phyloP scores from a whole-genome alignment of 2,888 invertebrate species.

The Rugalucina vietnamica region DNA sequence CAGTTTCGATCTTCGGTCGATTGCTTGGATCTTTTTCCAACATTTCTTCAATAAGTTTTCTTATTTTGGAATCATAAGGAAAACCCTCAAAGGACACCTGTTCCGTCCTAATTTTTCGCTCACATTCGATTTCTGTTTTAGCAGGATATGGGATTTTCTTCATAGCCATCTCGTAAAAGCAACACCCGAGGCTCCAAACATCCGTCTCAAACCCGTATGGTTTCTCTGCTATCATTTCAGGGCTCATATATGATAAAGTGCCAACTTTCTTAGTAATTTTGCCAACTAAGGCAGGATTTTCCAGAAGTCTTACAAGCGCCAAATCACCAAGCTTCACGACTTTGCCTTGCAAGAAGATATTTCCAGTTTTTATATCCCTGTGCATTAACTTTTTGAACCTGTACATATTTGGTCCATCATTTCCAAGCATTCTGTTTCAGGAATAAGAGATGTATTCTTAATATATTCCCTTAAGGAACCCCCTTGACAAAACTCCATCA shows the following conservation, averaged over 20 bases:
- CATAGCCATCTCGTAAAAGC: constrained; percentile 24
- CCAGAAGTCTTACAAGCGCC: background rate
- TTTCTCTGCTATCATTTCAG: too few relatives aligned
- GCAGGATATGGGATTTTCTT: constrained; percentile 11
- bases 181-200: constrained; percentile 26
- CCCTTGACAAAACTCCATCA: background rate
- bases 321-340: background rate
- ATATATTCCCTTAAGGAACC: background rate
- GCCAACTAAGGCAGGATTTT: too few relatives aligned
- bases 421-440: background rate
- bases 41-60: too few relatives aligned
- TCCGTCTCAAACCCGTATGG: constrained; percentile 26
- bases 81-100: too few relatives aligned
- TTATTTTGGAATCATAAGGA: too few relatives aligned
- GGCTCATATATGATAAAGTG: too few relatives aligned
- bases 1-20: too few relatives aligned
- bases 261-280: too few relatives aligned
- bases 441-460: background rate
- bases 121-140: background rate
- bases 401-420: background rate
- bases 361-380: background rate
- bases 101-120: background rate
- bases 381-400: background rate
- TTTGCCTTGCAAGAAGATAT: background rate
- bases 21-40: too few relatives aligned